Base-by-base conservation (phyloP, 1,140 invertebrate genomes). In the Thaumetopoea pityocampa region DNA sequence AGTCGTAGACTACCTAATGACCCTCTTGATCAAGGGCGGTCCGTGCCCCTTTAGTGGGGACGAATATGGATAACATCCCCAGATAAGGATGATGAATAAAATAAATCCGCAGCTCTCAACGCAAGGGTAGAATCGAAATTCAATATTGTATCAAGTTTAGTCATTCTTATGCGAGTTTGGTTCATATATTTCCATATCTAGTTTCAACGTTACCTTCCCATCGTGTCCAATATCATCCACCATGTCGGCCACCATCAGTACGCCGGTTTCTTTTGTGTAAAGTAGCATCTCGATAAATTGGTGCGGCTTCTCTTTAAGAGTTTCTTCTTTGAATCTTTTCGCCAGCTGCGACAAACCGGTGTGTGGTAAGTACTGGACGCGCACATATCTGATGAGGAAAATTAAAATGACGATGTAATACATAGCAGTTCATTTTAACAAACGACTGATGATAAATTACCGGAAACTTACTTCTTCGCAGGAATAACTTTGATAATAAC, bases 201-300 rank as follows among this genome's bases (percentile, higher is more conserved):
- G n/a, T 17, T 42, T 6, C 5, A 8, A 41, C 22, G 40, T 67
- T 63, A 93, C 91, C 83, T 90, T 91, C 9, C 87, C 82, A 55
- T 86, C 88, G 15, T 64, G 49, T 30, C 90, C 90, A 23, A 87
- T 36, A 45, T 85, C 57, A 36, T 88, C 84, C 2, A 80, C 85
- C 88, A 93, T 89, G 36, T 89, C 89, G 19, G 89, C 93, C 1
- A 87, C 89, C 93, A 96, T 95, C 7, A 96, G 72, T 1, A 95
- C 93, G 12, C 89, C 92, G 38, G 86, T 72, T 17, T 92, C 79
- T 37, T 87, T 79, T 22, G 77, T 87, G 63, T 87, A 96, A 40
- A 92, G 81, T 5, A 95, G 66, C 2, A 88, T 90, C 72, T 96
- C 94, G 1, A 95, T 91, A 80, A 95, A 95, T 46, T 93, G 88